Conservation (phyloP, 2,797 vertebrate genomes). For the Thunnus albacares region DNA sequence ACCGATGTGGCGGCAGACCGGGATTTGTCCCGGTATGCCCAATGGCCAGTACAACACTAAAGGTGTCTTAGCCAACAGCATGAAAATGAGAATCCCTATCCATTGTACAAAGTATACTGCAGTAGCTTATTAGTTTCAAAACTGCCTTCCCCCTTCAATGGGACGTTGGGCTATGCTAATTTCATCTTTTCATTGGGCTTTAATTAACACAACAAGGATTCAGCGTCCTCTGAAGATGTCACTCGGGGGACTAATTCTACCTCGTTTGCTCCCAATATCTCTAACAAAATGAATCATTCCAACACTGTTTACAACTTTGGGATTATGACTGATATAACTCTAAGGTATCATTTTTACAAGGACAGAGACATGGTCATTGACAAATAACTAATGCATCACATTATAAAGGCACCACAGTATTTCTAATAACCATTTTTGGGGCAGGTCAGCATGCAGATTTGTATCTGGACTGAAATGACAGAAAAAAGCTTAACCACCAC, state of each 20-base stretch:
- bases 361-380: background rate
- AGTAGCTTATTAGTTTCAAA: slow-evolving; percentile 56
- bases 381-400: background rate
- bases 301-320: slow-evolving; percentile 26
- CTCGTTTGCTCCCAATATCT: slow-evolving; percentile 60
- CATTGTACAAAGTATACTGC: slow-evolving; percentile 3
- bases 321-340: slow-evolving; percentile 44
- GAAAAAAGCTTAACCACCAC: background rate
- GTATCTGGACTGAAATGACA: no score
- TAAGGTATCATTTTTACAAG: slow-evolving; percentile 23
- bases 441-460: background rate
- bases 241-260: slow-evolving; percentile 64
- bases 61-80: slow-evolving; percentile 27
- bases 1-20: no score
- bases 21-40: no score
- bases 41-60: no score
- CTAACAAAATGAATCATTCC: slow-evolving; percentile 49
- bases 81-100: slow-evolving; percentile 25
- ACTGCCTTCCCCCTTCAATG: slow-evolving; percentile 32
- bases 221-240: slow-evolving; percentile 60
- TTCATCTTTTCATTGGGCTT: slow-evolving; percentile 70
- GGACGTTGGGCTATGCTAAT: slow-evolving; percentile 61
- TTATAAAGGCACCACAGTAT: background rate
- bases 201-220: slow-evolving; percentile 78
- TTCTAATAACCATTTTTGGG: background rate